Percentiles rank a stretch among this genome's conserved stretches.
Conservation (phyloP, 2,113 vertebrate genomes). For the Acrocephalus kingi region DNA sequence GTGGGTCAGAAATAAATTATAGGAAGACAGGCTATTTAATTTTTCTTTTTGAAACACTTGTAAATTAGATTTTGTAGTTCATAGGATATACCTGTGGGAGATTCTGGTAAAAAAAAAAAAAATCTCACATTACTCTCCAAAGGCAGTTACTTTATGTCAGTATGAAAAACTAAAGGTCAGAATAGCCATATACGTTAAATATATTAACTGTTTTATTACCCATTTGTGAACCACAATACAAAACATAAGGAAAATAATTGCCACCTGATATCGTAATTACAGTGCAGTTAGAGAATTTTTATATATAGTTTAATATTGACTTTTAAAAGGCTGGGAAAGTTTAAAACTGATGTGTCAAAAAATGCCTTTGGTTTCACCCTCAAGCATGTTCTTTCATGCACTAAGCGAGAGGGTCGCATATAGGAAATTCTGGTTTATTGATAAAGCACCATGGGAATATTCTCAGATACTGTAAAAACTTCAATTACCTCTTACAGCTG, state of each 20-base stretch:
- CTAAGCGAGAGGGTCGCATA: neutral
- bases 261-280: neutral
- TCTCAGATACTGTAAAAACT: neutral
- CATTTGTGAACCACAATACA: neutral
- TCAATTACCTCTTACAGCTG: neutral
- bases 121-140: neutral
- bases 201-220: neutral
- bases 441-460: neutral
- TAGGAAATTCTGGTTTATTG: neutral
- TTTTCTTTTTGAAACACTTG: neutral
- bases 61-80: neutral
- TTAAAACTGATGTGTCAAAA: neutral
- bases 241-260: neutral
- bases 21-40: neutral
- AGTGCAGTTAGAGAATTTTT: neutral
- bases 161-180: neutral
- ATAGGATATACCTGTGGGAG: neutral
- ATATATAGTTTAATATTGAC: neutral
- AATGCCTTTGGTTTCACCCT: neutral
- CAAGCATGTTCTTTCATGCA: neutral
- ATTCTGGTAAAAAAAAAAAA: neutral
- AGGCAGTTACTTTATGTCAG: neutral
- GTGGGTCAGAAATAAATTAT: neutral
- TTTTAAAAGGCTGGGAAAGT: neutral
- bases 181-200: neutral